Conservation (phyloP, 1,140 invertebrate species). For the Heterodera schachtii region DNA sequence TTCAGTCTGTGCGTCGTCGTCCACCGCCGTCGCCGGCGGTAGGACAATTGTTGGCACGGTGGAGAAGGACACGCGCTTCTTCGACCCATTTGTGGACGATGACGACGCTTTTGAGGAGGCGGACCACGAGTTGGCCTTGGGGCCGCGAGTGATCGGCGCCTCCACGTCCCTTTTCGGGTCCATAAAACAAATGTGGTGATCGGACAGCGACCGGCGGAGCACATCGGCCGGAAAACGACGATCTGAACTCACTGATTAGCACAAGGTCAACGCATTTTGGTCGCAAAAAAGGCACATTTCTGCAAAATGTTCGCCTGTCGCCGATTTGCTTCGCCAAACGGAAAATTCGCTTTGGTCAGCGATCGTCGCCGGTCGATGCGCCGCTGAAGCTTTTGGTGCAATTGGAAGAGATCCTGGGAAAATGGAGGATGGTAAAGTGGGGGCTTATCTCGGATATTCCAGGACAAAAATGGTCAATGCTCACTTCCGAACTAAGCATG, state of each 20-base stretch:
- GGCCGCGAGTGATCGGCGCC: conserved; percentile 1
- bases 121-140: background rate
- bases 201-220: conserved; percentile 14
- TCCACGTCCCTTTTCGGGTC: conserved; percentile 27
- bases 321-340: conserved; percentile 6
- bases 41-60: background rate
- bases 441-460: too few relatives aligned
- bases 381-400: conserved; percentile 18
- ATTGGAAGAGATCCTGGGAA: conserved; percentile 1
- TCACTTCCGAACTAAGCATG: conserved; percentile 13
- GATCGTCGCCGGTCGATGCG: conserved; percentile 12
- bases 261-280: background rate
- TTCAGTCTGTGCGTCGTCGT: background rate
- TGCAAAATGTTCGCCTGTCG: conserved; percentile 20
- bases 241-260: background rate
- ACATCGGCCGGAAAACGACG: background rate
- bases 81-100: background rate
- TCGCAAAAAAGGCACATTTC: background rate
- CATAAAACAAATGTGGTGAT: conserved; percentile 29
- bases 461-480: background rate
- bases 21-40: background rate
- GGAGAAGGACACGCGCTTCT: conserved; percentile 29
- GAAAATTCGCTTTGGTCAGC: conserved; percentile 16
- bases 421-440: too few relatives aligned
- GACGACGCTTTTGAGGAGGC: background rate